Percentiles rank a stretch among this genome's conserved stretches.
These are phyloP conservation scores for Paracentrotus lividus DNA, from an alignment of 53 echinoderm and acorn worm species.

Conservation along the genomic window DNA sequence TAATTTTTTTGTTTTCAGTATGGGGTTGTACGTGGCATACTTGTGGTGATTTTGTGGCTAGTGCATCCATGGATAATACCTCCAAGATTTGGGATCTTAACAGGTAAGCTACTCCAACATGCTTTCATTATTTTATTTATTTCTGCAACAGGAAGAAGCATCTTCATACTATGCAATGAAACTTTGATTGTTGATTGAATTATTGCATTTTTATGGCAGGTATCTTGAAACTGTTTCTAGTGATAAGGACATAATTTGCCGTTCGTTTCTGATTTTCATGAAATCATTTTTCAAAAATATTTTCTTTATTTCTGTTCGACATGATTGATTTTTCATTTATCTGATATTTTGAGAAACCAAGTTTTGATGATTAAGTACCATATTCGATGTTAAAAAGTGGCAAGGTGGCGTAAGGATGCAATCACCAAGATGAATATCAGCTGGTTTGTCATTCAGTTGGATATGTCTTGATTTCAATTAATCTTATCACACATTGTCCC, in stretches of 20 bases:
- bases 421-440: not conserved
- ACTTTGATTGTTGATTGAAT: too few species aligned
- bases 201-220: too few species aligned
- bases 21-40: constrained; percentile 98
- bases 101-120: constrained; percentile 80
- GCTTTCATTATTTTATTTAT: not conserved
- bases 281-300: too few species aligned
- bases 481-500: not conserved
- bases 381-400: not conserved
- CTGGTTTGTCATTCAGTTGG: not conserved
- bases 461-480: not conserved
- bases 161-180: too few species aligned
- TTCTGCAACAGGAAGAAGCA: too few species aligned
- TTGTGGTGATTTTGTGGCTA: constrained; percentile 94
- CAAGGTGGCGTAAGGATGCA: not conserved
- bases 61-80: constrained; percentile 98
- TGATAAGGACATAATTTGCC: not conserved
- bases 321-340: too few species aligned
- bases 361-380: not conserved
- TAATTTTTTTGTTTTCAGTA: constrained; percentile 72
- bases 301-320: too few species aligned
- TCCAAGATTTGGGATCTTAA: constrained; percentile 98
- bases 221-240: too few species aligned
- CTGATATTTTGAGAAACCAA: not conserved
- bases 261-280: too few species aligned